Evolutionary conservation across 30 jellyfish, hydroid and myxozoan genomes (phyloP).

Genomic region (Aurelia sp.): DNA sequence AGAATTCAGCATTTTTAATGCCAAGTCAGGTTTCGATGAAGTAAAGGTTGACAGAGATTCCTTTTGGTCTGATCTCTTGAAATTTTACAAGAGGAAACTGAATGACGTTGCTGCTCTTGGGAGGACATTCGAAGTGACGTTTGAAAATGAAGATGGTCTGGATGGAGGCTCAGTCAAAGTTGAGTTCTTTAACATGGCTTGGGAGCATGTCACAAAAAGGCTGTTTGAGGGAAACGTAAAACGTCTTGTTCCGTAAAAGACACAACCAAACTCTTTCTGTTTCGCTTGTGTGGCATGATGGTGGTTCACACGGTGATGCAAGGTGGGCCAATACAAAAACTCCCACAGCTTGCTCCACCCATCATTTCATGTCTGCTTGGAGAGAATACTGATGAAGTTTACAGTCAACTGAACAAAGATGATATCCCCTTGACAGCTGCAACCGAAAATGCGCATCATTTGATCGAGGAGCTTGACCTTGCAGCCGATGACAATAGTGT

Average conservation of each 20-base stretch:
- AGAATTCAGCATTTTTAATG: conserved; percentile 22
- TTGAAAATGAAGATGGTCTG: conserved; percentile 43
- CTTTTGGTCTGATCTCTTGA: conserved; percentile 21
- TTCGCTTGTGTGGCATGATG: conserved; percentile 25
- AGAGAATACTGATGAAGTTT: background rate
- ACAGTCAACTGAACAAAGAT: conserved; percentile 4
- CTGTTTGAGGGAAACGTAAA: conserved; percentile 28
- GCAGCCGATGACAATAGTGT: background rate
- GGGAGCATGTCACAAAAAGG: conserved; percentile 29
- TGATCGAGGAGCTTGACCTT: conserved; percentile 32
- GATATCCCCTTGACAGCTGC: conserved; percentile 37
- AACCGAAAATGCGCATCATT: conserved; percentile 12
- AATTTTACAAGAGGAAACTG: conserved; percentile 38
- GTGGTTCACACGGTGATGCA: conserved; percentile 43
- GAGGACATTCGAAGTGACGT: conserved; percentile 3
- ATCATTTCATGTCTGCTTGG: conserved; percentile 28
- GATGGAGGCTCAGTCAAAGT: conserved; percentile 54
- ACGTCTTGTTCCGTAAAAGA: conserved; percentile 37
- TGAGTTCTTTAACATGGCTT: conserved; percentile 29
- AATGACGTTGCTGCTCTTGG: conserved; percentile 7
- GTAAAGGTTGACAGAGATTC: conserved; percentile 28
- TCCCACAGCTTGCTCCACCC: conserved; percentile 22
- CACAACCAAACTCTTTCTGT: conserved; percentile 39
- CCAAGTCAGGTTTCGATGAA: conserved; percentile 20
- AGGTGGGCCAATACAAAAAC: conserved; percentile 17